Percentiles rank a stretch among this genome's conserved stretches.
These are phyloP conservation scores for Actenoides lindsayi DNA, from an alignment of 2,113 vertebrate genomes.

Conservation along the genomic window DNA sequence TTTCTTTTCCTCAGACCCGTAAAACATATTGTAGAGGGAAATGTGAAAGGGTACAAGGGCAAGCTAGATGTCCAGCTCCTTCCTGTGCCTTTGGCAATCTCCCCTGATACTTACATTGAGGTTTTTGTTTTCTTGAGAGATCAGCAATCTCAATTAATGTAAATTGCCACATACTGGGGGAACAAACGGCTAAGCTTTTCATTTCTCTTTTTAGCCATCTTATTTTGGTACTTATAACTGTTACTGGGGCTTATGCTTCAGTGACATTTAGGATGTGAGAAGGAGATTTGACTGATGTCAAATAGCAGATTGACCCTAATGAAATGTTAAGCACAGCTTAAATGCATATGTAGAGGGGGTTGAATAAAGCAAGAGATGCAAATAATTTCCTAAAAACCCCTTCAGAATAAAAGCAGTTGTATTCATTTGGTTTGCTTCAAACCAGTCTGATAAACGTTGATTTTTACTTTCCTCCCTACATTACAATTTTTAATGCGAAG, in stretches of 20 bases:
- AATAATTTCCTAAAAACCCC: background rate
- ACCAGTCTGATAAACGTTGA: background rate
- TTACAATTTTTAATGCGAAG: background rate
- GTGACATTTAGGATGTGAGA: constrained; percentile 32
- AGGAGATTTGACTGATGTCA: constrained; percentile 37
- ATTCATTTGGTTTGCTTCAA: background rate
- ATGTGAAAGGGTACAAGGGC: background rate
- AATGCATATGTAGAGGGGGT: background rate
- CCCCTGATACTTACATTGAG: background rate
- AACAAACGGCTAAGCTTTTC: background rate
- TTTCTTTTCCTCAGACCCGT: background rate
- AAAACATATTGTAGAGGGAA: background rate
- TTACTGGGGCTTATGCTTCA: background rate
- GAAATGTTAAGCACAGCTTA: constrained; percentile 53
- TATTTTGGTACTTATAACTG: background rate
- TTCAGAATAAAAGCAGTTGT: constrained; percentile 1
- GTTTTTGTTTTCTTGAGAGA: background rate
- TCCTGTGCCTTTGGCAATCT: background rate
- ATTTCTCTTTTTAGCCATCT: constrained; percentile 16
- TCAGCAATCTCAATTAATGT: background rate
- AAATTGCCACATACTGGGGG: background rate
- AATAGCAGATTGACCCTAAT: constrained; percentile 48
- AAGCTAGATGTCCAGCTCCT: background rate
- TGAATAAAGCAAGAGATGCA: constrained; percentile 20
- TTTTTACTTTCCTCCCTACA: background rate